phyloP scores from a whole-genome alignment of 1,140 invertebrate genomes.

The Hydropsyche tenuis region DNA sequence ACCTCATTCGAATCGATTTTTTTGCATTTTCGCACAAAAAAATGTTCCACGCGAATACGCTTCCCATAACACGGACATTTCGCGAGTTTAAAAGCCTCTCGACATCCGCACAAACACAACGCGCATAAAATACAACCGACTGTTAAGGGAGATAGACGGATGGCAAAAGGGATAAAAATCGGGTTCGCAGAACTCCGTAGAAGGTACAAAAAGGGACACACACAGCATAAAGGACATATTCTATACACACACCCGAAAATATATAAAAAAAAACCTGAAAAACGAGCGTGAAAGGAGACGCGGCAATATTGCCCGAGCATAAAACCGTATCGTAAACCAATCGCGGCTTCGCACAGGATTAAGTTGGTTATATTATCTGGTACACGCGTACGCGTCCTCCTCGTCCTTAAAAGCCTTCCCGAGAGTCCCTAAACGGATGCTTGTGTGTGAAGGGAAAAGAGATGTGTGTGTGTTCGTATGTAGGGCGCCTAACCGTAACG shows the following conservation, averaged over 20 bases:
- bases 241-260: not conserved
- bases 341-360: constrained; percentile 23
- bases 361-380: constrained; percentile 19
- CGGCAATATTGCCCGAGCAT: constrained; percentile 27
- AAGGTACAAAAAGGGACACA: not conserved
- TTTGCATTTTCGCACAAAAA: too few relatives aligned
- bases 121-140: not conserved
- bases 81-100: not conserved
- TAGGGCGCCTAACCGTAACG: too few relatives aligned
- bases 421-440: not conserved
- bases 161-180: not conserved
- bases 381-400: not conserved
- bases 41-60: too few relatives aligned
- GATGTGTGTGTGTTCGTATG: too few relatives aligned
- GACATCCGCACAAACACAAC: too few relatives aligned
- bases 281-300: not conserved
- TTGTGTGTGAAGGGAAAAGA: too few relatives aligned
- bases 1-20: too few relatives aligned
- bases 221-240: not conserved
- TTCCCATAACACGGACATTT: not conserved
- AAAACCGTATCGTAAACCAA: constrained; percentile 38
- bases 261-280: constrained; percentile 2
- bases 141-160: not conserved
- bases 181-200: not conserved
- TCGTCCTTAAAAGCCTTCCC: not conserved